Percentiles rank a stretch among this genome's conserved stretches.
These are phyloP conservation scores for Liasis olivaceus DNA, from an alignment of 2,797 vertebrate genomes.

Conservation along the genomic window DNA sequence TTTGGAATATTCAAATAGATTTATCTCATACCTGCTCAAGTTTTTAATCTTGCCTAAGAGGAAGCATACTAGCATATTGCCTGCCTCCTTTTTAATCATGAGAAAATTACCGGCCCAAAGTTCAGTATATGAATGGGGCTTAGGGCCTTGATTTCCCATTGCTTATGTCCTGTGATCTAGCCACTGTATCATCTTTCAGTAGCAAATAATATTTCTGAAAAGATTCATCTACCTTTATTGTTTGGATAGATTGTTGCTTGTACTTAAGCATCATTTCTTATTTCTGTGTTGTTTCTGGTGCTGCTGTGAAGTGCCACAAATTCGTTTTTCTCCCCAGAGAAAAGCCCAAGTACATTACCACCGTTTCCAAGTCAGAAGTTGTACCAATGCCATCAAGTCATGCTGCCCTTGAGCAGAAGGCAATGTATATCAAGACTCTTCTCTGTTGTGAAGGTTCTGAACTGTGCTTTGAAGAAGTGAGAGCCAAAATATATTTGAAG, in stretches of 20 bases:
- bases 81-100: neutral
- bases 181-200: neutral
- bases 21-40: neutral
- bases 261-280: neutral
- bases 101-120: neutral
- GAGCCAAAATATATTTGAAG: constrained; percentile 60
- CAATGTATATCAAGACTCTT: constrained; percentile 79
- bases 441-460: constrained; percentile 83
- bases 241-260: neutral
- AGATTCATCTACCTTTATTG: neutral
- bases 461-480: constrained; percentile 75
- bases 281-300: neutral
- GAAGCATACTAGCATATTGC: neutral
- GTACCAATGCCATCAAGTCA: constrained; percentile 29
- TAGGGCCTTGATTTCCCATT: neutral
- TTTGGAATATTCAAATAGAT: neutral
- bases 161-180: neutral
- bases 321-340: constrained; percentile 51
- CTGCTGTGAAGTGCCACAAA: neutral
- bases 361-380: constrained; percentile 75
- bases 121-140: neutral
- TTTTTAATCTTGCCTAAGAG: neutral
- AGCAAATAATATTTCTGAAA: neutral
- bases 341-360: constrained; percentile 54
- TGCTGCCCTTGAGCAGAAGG: constrained; percentile 57